phyloP scores from a whole-genome alignment of 1,140 invertebrate species.

The Drosophila seguyi region DNA sequence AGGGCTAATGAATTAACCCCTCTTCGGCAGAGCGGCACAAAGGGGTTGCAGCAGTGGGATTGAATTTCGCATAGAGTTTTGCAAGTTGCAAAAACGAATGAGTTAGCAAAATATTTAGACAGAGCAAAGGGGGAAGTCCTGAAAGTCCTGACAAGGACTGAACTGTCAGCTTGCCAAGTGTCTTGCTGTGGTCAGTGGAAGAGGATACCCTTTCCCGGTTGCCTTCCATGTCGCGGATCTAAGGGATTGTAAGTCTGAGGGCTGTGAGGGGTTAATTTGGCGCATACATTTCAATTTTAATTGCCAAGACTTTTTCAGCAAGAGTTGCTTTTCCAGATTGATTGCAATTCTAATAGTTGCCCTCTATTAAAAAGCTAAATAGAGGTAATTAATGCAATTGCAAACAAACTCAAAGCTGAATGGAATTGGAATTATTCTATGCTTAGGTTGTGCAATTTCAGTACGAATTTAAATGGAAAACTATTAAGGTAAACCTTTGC shows the following conservation, averaged over 20 bases:
- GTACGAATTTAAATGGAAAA: not conserved
- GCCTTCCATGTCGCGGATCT: no score
- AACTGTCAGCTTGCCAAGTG: no score
- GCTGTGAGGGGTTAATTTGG: no score
- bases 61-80: slow-evolving; percentile 37
- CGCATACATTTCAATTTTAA: not conserved
- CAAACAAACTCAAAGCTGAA: slow-evolving; percentile 11
- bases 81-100: slow-evolving; percentile 19
- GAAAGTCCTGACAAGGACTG: not conserved
- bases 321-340: not conserved
- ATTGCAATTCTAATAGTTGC: not conserved
- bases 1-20: slow-evolving; percentile 48
- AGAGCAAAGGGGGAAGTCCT: not conserved
- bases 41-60: slow-evolving; percentile 32
- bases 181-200: no score
- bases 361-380: not conserved
- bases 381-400: not conserved
- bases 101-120: slow-evolving; percentile 32
- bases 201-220: no score
- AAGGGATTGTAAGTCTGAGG: no score
- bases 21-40: not conserved
- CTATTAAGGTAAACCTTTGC: no score
- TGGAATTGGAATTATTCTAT: slow-evolving; percentile 15
- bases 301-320: not conserved
- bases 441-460: not conserved